phyloP scores from a whole-genome alignment of 2,888 invertebrate genomes.

The Hoplodrina blanda region DNA sequence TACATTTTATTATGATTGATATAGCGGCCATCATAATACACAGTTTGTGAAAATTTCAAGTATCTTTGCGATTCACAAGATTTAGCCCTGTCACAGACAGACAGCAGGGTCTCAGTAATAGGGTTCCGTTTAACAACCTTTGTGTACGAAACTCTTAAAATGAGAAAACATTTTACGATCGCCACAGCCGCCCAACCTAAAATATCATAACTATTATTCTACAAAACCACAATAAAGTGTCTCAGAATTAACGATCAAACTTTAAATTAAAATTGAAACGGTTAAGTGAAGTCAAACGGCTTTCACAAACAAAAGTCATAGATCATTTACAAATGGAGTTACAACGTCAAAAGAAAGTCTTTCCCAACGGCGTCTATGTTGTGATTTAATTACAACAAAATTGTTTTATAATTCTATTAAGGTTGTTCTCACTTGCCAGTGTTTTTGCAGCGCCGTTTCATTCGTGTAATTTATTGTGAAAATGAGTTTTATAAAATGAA shows the following conservation, averaged over 20 bases:
- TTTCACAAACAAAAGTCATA: slow-evolving; percentile 43
- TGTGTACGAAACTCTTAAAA: too few relatives aligned
- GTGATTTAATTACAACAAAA: slow-evolving; percentile 72
- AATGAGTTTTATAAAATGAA: slow-evolving; percentile 59
- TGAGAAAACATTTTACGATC: too few relatives aligned
- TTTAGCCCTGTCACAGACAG: too few relatives aligned
- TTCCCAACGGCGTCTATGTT: slow-evolving; percentile 49
- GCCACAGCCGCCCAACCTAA: not conserved
- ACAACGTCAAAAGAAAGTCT: slow-evolving; percentile 43
- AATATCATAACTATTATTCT: not conserved
- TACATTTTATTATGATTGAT: too few relatives aligned
- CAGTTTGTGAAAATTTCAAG: too few relatives aligned
- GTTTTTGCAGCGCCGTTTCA: slow-evolving; percentile 41
- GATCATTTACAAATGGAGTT: slow-evolving; percentile 46
- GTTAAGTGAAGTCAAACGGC: slow-evolving; percentile 8
- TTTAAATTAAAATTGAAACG: slow-evolving; percentile 29
- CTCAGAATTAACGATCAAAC: slow-evolving; percentile 12
- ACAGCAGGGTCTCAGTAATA: too few relatives aligned
- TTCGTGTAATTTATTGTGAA: slow-evolving; percentile 49
- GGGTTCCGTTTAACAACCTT: too few relatives aligned
- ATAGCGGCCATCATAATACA: too few relatives aligned
- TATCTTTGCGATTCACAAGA: too few relatives aligned
- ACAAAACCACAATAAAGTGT: not conserved
- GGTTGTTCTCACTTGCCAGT: slow-evolving; percentile 50
- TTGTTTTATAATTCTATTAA: slow-evolving; percentile 72